Evolutionary conservation across 2,888 invertebrate genomes (phyloP).

Genomic region (Cryptus viduatorius): DNA sequence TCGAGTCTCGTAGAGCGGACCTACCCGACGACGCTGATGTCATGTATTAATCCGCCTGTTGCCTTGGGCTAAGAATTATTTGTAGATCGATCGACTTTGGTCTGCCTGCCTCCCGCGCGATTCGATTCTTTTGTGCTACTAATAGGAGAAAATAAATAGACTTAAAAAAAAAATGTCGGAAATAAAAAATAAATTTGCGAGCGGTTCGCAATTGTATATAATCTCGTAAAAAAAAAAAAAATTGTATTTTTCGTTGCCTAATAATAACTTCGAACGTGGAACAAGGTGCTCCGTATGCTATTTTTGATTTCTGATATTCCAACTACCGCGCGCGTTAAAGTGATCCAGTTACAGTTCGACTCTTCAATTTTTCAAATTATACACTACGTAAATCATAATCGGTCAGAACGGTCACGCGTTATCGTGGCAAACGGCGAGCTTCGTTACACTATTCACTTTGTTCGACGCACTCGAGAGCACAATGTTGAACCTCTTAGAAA

Average conservation of each 20-base stretch:
- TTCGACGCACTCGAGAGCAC: neutral
- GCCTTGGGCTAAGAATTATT: slow-evolving; percentile 43
- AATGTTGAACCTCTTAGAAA: slow-evolving; percentile 31
- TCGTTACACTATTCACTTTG: neutral
- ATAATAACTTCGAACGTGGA: neutral
- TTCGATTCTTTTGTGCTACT: neutral
- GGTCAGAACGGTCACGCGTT: neutral
- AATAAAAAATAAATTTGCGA: neutral
- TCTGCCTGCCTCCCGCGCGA: neutral
- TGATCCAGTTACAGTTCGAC: neutral
- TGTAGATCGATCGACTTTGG: slow-evolving; percentile 24
- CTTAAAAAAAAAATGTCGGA: neutral
- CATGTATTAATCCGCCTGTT: slow-evolving; percentile 33
- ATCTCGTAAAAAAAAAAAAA: too few species aligned
- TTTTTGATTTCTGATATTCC: neutral
- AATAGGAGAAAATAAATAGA: neutral
- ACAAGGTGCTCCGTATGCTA: neutral
- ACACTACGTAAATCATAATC: slow-evolving; percentile 12
- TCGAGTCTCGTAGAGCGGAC: neutral
- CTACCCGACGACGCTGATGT: slow-evolving; percentile 39
- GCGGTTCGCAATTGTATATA: neutral
- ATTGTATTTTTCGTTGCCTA: neutral
- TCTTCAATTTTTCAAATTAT: slow-evolving; percentile 8
- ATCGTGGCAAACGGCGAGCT: neutral
- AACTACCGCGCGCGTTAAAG: neutral